Conservation (phyloP, 2,113 vertebrate genomes). For the Phalacrocorax brasilianus region DNA sequence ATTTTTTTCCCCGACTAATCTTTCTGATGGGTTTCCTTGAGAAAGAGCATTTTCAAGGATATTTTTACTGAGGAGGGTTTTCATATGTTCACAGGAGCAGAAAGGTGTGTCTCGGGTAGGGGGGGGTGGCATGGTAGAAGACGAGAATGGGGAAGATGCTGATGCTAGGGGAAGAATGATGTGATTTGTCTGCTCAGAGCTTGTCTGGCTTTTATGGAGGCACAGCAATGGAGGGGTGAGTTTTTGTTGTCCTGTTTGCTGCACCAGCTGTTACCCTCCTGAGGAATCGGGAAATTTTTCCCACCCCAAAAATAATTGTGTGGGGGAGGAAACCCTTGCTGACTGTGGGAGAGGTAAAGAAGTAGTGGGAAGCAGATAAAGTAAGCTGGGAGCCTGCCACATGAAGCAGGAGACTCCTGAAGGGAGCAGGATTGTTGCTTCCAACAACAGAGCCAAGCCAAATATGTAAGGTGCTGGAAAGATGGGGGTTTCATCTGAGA, state of each 20-base stretch:
- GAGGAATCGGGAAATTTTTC: not conserved
- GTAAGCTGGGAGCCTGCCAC: not conserved
- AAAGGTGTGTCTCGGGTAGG: not conserved
- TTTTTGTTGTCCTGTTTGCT: not conserved
- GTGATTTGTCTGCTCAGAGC: not conserved
- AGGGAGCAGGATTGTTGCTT: not conserved
- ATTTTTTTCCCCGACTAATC: not conserved
- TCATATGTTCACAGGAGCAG: not conserved
- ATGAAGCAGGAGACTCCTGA: not conserved
- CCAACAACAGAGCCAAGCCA: not conserved
- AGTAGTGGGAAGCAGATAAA: not conserved
- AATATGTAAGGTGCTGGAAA: not conserved
- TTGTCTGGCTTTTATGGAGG: not conserved
- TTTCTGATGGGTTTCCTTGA: not conserved
- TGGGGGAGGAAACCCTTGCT: not conserved
- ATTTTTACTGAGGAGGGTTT: not conserved
- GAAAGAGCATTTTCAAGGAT: not conserved
- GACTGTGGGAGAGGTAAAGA: not conserved
- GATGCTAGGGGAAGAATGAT: rapidly evolving
- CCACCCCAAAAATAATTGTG: not conserved
- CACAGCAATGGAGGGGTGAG: not conserved
- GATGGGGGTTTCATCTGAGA: not conserved
- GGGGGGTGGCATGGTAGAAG: not conserved
- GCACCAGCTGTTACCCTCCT: not conserved
- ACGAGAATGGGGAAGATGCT: not conserved